Evolutionary conservation across 2,888 invertebrate species (phyloP).

Genomic region (Mesorhabditis spiculigera): DNA sequence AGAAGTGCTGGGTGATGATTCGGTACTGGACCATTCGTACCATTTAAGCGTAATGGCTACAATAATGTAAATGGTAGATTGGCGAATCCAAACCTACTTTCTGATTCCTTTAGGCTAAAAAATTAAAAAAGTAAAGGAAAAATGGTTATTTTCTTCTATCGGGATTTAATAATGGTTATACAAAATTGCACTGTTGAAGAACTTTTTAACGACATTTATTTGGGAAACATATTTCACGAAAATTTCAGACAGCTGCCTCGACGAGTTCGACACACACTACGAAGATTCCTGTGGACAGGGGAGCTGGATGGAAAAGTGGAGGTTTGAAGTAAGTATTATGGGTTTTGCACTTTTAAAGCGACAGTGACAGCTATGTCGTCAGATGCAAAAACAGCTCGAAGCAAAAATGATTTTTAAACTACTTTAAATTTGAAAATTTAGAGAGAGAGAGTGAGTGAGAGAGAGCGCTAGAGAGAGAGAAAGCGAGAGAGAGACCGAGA

Average conservation of each 20-base stretch:
- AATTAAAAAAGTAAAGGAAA: neutral
- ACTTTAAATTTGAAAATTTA: neutral
- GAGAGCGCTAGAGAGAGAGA: too few species aligned
- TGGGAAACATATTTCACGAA: neutral
- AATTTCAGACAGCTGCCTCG: constrained; percentile 38
- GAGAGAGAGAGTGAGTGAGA: neutral
- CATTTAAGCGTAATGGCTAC: too few species aligned
- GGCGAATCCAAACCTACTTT: too few species aligned
- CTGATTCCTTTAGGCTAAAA: too few species aligned
- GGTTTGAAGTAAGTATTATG: constrained; percentile 28
- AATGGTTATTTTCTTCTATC: too few species aligned
- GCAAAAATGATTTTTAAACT: constrained; percentile 7
- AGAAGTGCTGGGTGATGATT: too few species aligned
- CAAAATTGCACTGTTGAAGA: neutral
- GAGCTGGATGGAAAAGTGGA: constrained; percentile 46
- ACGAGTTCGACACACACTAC: constrained; percentile 48
- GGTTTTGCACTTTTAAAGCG: too few species aligned
- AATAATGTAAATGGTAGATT: too few species aligned
- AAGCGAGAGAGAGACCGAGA: too few species aligned
- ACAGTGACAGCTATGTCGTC: too few species aligned
- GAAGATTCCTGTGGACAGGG: constrained; percentile 46
- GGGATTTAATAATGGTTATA: too few species aligned
- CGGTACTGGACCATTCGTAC: too few species aligned
- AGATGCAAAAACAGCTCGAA: neutral
- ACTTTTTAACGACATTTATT: neutral